Base-by-base conservation (phyloP, 2,797 vertebrate species). In the Dallia pectoralis region DNA sequence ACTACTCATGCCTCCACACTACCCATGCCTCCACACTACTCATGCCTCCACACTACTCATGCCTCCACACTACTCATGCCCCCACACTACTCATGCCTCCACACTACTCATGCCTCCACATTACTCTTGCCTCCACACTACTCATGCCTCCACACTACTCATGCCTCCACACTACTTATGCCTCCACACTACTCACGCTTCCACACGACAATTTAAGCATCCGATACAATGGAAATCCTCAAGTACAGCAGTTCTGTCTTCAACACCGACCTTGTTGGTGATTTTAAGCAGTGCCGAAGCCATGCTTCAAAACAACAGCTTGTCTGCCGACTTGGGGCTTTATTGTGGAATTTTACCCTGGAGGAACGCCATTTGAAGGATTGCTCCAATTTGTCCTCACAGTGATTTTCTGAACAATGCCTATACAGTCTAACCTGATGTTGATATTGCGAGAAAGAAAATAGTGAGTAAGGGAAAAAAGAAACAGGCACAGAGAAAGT, bases 191-290 rank as follows among this genome's bases (percentile, higher is more conserved):
- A n/a, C n/a, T n/a, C n/a, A n/a, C 47, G 14, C 47, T 49, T 18
- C 18, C 47, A 49, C 47, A 16, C 18, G 15, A 16, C 16, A 4
- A 4, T 49, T 49, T 32, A n/a, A 74, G 69, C 76, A 47, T 4
- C 49, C 79, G 81, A 70, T 72, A 48, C 9, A 44, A 44, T 56
- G 67, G 68, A 72, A 66, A 63, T 82, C 76, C 81, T 84, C 51
- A 76, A 72, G 67, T 25, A 49, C 22, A 72, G 32, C 71, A 82
- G 66, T 81, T 86, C 73, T 78, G 74, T 71, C 78, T 86, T 84
- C 76, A 80, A 71, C 82, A 74, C 79, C 77, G 85, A 85, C 77
- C 81, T 84, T 79, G 69, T 56, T 59, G 22, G 74, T 84, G 74
- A 75, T 74, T 53, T 29, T 16, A 1, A 64, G 67, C 84, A 22